Base-by-base conservation (phyloP, 2,888 invertebrate species). In the Apamea crenata region DNA sequence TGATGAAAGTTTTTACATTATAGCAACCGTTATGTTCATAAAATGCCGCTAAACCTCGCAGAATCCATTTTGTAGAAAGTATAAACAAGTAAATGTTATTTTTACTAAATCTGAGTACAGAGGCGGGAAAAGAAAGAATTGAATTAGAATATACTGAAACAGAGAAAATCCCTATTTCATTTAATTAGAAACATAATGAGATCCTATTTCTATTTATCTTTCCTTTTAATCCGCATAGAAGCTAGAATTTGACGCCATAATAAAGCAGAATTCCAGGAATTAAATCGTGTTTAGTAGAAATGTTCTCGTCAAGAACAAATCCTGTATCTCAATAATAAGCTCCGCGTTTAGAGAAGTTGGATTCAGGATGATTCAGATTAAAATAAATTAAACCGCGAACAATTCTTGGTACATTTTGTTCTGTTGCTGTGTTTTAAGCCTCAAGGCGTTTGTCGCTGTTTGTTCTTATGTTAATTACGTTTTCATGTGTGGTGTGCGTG, bases 331-430 rank as follows among this genome's bases (percentile, higher is more conserved):
- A 81, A 80, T 83, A 82, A 80, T 88, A 85, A 87, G 86, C 83
- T 65, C 61, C 71, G 65, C 63, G 85, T 83, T 79, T 80, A 85
- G 80, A 53, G 74, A 77, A 84, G 70, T 78, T 81, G 83, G 80
- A 74, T 87, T 81, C 67, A 80, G 85, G 82, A 87, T 88, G 78
- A 74, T 87, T 81, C 63, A 80, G 86, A 87, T 88, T 88, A 83
- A 85, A 87, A 88, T 87, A 82, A 87, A 87, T 88, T 82, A 81
- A 80, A 78, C 78, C 79, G 74, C 69, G 77, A 84, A 87, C 78
- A 84, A 80, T 84, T 82, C 82, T 77, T 78, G 61, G 59, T 74
- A 86, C 80, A 81, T 81, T 87, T 81, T 81, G 70, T 80, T 71
- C 29, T 70, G 74, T n/a, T 79, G 29, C 44, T 79, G 66, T 84